Evolutionary conservation across 2,888 invertebrate genomes (phyloP), one percentile per base, ranked within the genome.

Genomic region (Coleophora flavipennella): DNA sequence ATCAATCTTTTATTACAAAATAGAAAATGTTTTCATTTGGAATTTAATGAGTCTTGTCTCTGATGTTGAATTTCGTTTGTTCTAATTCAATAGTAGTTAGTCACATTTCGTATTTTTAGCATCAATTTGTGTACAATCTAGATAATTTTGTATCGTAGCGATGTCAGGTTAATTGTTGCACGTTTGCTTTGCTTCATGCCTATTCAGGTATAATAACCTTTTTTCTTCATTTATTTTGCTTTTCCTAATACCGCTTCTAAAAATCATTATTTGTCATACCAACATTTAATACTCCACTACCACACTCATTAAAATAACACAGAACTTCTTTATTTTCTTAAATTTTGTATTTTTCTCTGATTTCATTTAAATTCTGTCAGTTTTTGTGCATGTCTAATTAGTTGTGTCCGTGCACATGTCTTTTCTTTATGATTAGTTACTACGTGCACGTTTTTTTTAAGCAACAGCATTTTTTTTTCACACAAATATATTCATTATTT

Each of bases 1-100:
- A 77, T 73, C 62, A 67, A 72, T 56, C 65, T 77, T 84, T 83
- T 83, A 81, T 72, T 79, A 81, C 75, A 79, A 81, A 81, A 73
- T 61, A 46, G 45, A 63, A 47, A 49, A 55, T 71, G 37, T 69
- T 81, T 81, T 80, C 61, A 79, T 81, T 81, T 77, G 52, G 39
- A 45, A 48, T 41, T 55, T 57, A 49, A 57, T 39, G 70, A 66
- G 63, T 83, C 81, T 83, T 81, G 81, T 83, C 83, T 75, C 81
- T 81, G 83, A 75, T 76, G 66, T 55, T 51, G 31, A 35, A 38
- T 39, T 27, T 28, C 8, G 26, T n/a, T 36, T 9, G 10, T 8
- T 36, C 13, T 8, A 10, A 44, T 49, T 20, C 37, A 44, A 55
- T 54, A 70, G 71, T 65, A 70, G 66, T 69, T 71, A 73, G 66